Base-by-base conservation (phyloP, 1,140 invertebrate genomes). In the Myzus persicae region DNA sequence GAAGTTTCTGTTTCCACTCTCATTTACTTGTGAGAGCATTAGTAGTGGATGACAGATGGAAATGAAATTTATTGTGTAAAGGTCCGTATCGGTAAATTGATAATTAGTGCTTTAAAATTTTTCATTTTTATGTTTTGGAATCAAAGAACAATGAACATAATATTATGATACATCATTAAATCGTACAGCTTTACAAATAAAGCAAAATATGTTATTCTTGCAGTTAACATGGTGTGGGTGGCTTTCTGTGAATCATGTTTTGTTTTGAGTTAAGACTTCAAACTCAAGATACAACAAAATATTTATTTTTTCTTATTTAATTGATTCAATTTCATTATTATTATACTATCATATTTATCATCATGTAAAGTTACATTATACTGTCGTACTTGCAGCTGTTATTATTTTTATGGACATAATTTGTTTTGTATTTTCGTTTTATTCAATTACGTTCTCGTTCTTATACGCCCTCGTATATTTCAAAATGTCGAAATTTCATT, bases 391-490 rank as follows among this genome's bases (percentile, higher is more conserved):
- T n/a, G 11, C 11, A 31, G 26, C 59, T 67, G n/a, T n/a, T 67
- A 67, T n/a, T 76, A n/a, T 76, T 76, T 76, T 76, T n/a, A 76
- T 76, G n/a, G 14, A 76, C 59, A 76, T 76, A 76, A 76, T 76
- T 76, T 76, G n/a, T 76, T 76, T 76, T 76, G 11, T 76, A 76
- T n/a, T 76, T n/a, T n/a, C 4, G n/a, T 76, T 76, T 76, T n/a
- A 76, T n/a, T 76, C n/a, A 76, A 76, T 76, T n/a, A 76, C n/a
- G n/a, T n/a, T 76, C 0, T 67, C 11, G 18, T 76, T n/a, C 31
- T 14, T n/a, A 67, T 18, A 76, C 59, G 31, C 59, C 59, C 59
- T 76, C n/a, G 11, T 76, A n/a, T 14, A 76, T 76, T 76, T 76
- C n/a, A n/a, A 14, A 76, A 76, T 18, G 59, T 76, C 59, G 11